Evolutionary conservation across 2,888 invertebrate species (phyloP).

Genomic region (Cinara cedri): DNA sequence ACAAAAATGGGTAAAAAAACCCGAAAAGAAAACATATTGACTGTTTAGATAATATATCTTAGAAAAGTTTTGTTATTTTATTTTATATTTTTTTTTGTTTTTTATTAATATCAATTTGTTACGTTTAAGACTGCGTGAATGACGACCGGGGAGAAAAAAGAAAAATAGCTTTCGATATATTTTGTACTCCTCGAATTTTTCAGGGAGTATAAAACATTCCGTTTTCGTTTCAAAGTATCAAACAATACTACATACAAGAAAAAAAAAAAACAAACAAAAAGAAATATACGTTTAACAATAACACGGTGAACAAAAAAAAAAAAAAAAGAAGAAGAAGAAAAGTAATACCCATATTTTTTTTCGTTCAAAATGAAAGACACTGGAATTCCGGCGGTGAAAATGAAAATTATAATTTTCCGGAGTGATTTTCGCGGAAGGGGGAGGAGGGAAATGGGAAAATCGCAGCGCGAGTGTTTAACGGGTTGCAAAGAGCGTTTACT

Average conservation of each 20-base stretch:
- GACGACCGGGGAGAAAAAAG: neutral
- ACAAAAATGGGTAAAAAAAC: neutral
- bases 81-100: too few relatives aligned
- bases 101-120: conserved; percentile 4
- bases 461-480: neutral
- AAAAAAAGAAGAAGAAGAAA: neutral
- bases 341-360: neutral
- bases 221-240: neutral
- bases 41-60: neutral
- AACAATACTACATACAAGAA: neutral
- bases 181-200: too few relatives aligned
- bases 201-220: neutral
- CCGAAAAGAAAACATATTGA: neutral
- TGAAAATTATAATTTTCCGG: neutral
- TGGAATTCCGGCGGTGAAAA: too few relatives aligned
- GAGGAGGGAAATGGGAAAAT: neutral
- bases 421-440: neutral
- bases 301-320: neutral
- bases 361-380: too few relatives aligned
- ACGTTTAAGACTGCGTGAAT: neutral
- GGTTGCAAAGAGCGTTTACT: too few relatives aligned
- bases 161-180: neutral
- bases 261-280: neutral
- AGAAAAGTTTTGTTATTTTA: conserved; percentile 2
- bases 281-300: neutral